Conservation (phyloP, 2,888 invertebrate genomes). For the Sussaba pulchella region DNA sequence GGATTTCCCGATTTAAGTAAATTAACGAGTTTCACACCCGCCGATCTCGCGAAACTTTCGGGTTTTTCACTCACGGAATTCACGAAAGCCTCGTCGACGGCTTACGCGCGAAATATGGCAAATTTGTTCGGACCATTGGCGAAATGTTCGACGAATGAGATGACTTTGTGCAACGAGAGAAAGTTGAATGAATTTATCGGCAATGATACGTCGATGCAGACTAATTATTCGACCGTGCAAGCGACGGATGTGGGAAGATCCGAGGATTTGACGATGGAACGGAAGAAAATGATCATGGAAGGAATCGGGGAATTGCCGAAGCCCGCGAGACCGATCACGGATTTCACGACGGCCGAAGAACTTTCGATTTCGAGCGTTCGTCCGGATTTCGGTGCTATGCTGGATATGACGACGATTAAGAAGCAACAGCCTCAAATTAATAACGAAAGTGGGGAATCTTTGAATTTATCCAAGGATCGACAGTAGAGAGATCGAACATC, state of each 20-base stretch:
- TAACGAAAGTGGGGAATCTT: conserved; percentile 77
- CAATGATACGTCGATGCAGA: conserved; percentile 75
- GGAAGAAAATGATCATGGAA: conserved; percentile 57
- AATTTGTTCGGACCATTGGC: conserved; percentile 80
- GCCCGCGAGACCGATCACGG: conserved; percentile 63
- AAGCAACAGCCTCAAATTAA: conserved; percentile 71
- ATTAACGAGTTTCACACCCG: conserved; percentile 79
- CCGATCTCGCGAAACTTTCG: conserved; percentile 81
- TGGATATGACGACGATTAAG: conserved; percentile 80
- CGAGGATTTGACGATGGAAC: conserved; percentile 64
- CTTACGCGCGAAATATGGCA: conserved; percentile 81
- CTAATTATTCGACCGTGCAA: conserved; percentile 57
- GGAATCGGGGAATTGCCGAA: conserved; percentile 56
- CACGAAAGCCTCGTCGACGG: conserved; percentile 79
- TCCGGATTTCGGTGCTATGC: conserved; percentile 77
- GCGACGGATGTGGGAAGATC: conserved; percentile 42
- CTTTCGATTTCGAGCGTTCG: conserved; percentile 76
- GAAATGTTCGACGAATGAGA: conserved; percentile 76
- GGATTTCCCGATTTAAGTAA: conserved; percentile 82
- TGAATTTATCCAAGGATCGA: conserved; percentile 81
- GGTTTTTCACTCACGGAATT: conserved; percentile 81
- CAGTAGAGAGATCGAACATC: conserved; percentile 66
- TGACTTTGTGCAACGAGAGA: conserved; percentile 69
- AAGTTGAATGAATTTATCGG: conserved; percentile 60
- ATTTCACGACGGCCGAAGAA: conserved; percentile 76